Evolutionary conservation across 2,888 invertebrate genomes (phyloP).

Genomic region (Heliconius cydno): DNA sequence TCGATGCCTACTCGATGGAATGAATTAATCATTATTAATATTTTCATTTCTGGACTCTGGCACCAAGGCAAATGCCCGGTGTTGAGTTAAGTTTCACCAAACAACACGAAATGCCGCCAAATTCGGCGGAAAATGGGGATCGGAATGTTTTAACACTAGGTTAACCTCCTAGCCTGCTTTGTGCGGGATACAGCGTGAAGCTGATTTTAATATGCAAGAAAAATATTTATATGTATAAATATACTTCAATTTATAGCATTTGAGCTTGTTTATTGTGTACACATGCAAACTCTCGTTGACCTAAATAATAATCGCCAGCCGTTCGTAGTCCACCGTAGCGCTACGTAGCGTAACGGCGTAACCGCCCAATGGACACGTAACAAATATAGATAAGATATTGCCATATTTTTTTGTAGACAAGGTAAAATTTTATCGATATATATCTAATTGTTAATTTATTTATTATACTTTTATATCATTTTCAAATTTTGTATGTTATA

Average conservation of each 20-base stretch:
- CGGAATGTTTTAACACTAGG: too few species aligned
- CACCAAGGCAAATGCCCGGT: too few species aligned
- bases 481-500: neutral
- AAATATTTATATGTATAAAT: neutral
- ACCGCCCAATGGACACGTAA: conserved; percentile 39
- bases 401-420: conserved; percentile 17
- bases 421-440: conserved; percentile 13
- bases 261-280: conserved; percentile 21
- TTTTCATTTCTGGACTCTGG: too few species aligned
- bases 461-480: neutral
- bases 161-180: too few species aligned
- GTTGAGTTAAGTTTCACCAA: too few species aligned
- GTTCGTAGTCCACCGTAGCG: conserved; percentile 53
- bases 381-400: conserved; percentile 31
- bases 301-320: conserved; percentile 49
- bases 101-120: too few species aligned
- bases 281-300: conserved; percentile 50
- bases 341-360: conserved; percentile 53
- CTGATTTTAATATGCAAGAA: too few species aligned
- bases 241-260: conserved; percentile 12
- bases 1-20: too few species aligned
- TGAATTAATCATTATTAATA: too few species aligned
- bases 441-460: neutral
- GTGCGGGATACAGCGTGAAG: too few species aligned
- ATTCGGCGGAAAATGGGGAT: too few species aligned